Evolutionary conservation across 2,797 vertebrate genomes (phyloP), one percentile per base, ranked within the genome.

Genomic region (Gymnocypris eckloni): DNA sequence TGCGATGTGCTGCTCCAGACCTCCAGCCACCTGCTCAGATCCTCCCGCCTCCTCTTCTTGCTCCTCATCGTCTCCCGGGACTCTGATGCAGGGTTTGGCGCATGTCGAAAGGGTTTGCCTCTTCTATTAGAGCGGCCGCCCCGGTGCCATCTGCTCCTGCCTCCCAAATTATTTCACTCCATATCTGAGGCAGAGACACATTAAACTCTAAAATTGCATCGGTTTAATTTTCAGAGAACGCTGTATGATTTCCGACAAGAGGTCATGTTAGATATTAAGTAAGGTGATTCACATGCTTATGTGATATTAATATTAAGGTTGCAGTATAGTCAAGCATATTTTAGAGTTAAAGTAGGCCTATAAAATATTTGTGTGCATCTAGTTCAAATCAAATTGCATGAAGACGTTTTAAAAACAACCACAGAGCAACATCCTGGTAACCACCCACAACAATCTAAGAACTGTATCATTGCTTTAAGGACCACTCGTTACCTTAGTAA

Each of bases 81-180:
- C 90, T 88, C 73, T 48, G 77, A 88, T 90, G 61, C 9, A 22
- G 48, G 86, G 45, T 75, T 90, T 78, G 86, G 86, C 76, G 75
- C 33, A 80, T 88, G 73, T 76, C 84, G 45, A 88, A 86, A 83
- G 81, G 82, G 79, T 75, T 87, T 82, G 59, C 87, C 79, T 59
- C 61, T 66, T 66, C 61, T 2, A 28, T 66, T 66, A 33, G 61
- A 33, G 61, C 13, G 2, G 25, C 12, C 13, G 25, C 61, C 25
- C 61, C 61, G 12, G 61, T 15, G 70, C 41, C 70, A 72, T 72
- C 70, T 72, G 70, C 41, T 69, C 67, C 33, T 18, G 33, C 88
- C 87, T 88, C 89, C 73, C 86, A 87, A 82, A 88, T n/a, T 22
- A 22, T 59, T 67, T 83, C 43, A 81, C 39, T 72, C 41, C 39